Base-by-base conservation (phyloP, 2,797 vertebrate species). In the Phoebastria nigripes region DNA sequence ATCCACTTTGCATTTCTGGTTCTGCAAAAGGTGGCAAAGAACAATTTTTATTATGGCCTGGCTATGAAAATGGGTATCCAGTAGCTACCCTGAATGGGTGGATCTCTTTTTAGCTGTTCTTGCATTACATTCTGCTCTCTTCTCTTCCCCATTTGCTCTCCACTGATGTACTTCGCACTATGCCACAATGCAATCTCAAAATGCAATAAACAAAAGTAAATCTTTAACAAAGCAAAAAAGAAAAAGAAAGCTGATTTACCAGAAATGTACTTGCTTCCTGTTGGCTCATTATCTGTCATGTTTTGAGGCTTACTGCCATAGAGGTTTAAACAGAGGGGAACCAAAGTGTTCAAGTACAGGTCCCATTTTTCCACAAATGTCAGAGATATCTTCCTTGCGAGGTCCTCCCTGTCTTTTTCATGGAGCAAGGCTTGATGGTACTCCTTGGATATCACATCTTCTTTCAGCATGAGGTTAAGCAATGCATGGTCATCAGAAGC, bases 341-440 rank as follows among this genome's bases (percentile, higher is more conserved):
- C 13, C 17, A 52, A 54, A 52, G 91, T 46, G 22, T 83, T 89
- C 66, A 92, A 22, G 17, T 93, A 96, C 9, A 87, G 35, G 39
- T 97, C 96, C 94, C 95, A 97, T 72, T 98, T 98, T 93, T 97
- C 98, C 96, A 98, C 97, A 67, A 98, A 86, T 19, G 97, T 98
- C 35, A 99, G 92, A 16, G 98, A 96, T 52, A 98, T 97, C 80
- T 97, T 98, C 82, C 98, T 94, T 22, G 98, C 97, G 3, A 98
- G 91, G 47, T 98, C 97, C 42, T 98, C 98, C 1, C 55, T 82
- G 39, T 98, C 98, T 15, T 96, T 89, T 92, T 98, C 78, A 0
- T 33, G 86, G 54, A 97, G 92, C 58, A 98, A 94, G 20, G 97
- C 95, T 29, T 94, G 93, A 85, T 98, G 90, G 89, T 98, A 98